Evolutionary conservation across 35 echinoderm and acorn worm genomes (phyloP), one percentile per base, ranked within the genome.

Genomic region (Amphiura filiformis): DNA sequence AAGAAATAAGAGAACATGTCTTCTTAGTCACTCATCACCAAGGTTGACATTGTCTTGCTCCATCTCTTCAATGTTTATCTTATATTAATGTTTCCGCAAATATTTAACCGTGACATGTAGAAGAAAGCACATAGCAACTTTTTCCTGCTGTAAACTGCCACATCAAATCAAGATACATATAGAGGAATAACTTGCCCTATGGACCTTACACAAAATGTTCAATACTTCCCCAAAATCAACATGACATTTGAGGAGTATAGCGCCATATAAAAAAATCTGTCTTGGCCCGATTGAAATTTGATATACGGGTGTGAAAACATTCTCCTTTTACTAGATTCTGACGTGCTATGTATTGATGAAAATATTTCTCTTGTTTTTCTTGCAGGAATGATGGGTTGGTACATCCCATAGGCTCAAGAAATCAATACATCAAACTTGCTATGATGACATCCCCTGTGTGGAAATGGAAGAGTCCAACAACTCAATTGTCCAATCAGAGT

Each of bases 331-430:
- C 61, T 70, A 30, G 7, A 70, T 13, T 70, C 61, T 70, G 61
- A 70, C 61, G 28, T 70, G 28, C 61, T 70, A 70, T 70, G 61
- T 70, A 70, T 70, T 70, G 61, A 70, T 70, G 61, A 23, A 70
- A 70, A 70, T 70, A 70, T 70, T 70, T 70, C 26, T 70, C 61
- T 70, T 70, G 61, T 70, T 70, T 70, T 70, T 70, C 61, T 70
- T 70, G 28, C 11, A 5, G 7, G 61, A 70, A 70, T 70, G 61
- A 70, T 23, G 26, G 61, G 11, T 30, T 4, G 11, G 61, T 30
- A 70, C 17, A 2, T 47, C 28, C 28, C 28, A 70, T 30, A 70
- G 28, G 61, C 61, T 70, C 61, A 18, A 70, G 61, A 70, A 4
- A 70, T 70, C 61, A 70, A 70, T 70, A 70, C 26, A 70, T 70